These are phyloP conservation scores for Melanostoma mellinum DNA, from an alignment of 2,888 invertebrate genomes.

Conservation along the genomic window DNA sequence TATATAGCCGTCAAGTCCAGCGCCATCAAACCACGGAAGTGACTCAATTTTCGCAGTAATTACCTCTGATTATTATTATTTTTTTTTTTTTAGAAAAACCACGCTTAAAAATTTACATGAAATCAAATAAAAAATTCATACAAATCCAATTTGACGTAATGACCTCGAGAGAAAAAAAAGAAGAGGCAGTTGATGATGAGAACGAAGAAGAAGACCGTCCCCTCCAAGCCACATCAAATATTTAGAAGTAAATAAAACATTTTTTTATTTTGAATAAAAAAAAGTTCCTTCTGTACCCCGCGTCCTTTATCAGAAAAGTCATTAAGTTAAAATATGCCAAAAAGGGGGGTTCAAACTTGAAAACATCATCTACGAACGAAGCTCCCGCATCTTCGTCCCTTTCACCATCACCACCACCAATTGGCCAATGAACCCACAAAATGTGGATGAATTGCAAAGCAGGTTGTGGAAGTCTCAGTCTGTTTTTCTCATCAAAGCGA, in stretches of 20 bases:
- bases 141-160: constrained; percentile 65
- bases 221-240: constrained; percentile 61
- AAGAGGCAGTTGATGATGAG: constrained; percentile 1
- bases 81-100: constrained; percentile 13
- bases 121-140: constrained; percentile 68
- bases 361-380: constrained; percentile 18
- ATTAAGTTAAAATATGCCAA: constrained; percentile 70
- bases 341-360: constrained; percentile 38
- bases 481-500: constrained; percentile 41
- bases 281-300: constrained; percentile 13
- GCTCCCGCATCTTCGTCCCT: background rate
- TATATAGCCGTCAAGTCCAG: background rate
- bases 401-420: constrained; percentile 22
- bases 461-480: constrained; percentile 43
- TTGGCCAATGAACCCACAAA: constrained; percentile 71
- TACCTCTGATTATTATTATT: constrained; percentile 40
- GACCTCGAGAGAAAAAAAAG: constrained; percentile 37
- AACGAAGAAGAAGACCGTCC: constrained; percentile 12
- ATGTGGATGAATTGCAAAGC: constrained; percentile 66
- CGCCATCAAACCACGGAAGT: constrained; percentile 12
- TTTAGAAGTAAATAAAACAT: constrained; percentile 67
- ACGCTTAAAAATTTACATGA: constrained; percentile 52
- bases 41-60: constrained; percentile 46
- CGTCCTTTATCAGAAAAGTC: constrained; percentile 67
- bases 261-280: constrained; percentile 13